Evolutionary conservation across 2,113 vertebrate species (phyloP), one percentile per base, ranked within the genome.

Genomic region (Scalopus aquaticus): DNA sequence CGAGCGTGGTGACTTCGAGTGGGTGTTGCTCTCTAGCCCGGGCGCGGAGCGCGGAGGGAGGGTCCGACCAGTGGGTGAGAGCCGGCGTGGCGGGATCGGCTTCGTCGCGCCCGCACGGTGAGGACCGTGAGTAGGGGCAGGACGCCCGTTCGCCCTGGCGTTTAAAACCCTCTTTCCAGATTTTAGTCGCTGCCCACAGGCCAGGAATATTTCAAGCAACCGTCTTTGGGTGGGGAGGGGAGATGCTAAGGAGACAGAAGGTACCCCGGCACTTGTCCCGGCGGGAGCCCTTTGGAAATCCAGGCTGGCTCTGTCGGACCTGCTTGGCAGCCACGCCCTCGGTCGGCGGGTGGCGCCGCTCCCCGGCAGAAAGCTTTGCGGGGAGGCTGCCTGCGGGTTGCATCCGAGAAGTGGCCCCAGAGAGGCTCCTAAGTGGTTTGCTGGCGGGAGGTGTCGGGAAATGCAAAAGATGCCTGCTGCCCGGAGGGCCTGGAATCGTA

Each of bases 401-500:
- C 67, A 0, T 8, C 24, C 5, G 28, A 76, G 65, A 83, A 89
- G 37, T 11, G n/a, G 72, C 17, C 44, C 26, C 3, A 0, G 51
- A 42, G 62, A 80, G 5, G 60, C 35, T 35, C 32, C n/a, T 3
- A 4, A 77, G 84, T 28, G 90, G 35, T 72, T 54, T 74, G 32
- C 35, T 2, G 30, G 28, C 19, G 1, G 19, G 42, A 69, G 8
- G n/a, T 19, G 39, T 44, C 12, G 12, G 77, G 67, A 96, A 77
- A 69, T 24, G 77, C 58, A 3, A 39, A 69, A 32, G 42, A 11
- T 28, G 22, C 26, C 4, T 8, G 0, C 7, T 19, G 62, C 37
- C 5, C 60, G 0, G 8, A 4, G 46, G 11, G 9, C 37, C 0
- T 1, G 60, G 37, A 24, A 30, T 65, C 5, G 1, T 30, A 26